Conservation (phyloP, 2,113 vertebrate genomes). For the Gambusia holbrooki region DNA sequence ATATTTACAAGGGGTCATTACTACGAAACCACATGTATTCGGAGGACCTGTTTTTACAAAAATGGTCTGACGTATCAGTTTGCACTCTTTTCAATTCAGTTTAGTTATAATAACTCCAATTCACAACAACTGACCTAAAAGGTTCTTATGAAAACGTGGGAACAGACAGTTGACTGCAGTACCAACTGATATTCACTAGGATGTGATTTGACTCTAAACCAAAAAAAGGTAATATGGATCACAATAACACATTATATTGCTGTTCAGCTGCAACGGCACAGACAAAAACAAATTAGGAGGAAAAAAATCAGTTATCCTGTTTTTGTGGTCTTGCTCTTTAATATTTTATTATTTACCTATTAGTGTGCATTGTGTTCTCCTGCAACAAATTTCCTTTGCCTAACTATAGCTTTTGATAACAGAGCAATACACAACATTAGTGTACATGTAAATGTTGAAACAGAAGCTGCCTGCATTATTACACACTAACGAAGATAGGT, state of each 20-base stretch:
- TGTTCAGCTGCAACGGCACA: constrained; percentile 2
- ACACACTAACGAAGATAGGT: constrained; percentile 25
- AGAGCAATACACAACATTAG: constrained; percentile 45
- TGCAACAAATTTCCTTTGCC: constrained; percentile 13
- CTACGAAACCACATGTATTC: too few relatives aligned
- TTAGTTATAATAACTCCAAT: too few relatives aligned
- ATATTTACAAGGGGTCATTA: too few relatives aligned
- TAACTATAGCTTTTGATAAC: constrained; percentile 31
- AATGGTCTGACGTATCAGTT: too few relatives aligned
- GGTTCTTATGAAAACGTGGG: too few relatives aligned
- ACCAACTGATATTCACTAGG: too few relatives aligned
- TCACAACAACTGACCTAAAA: too few relatives aligned
- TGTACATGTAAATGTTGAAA: constrained; percentile 12
- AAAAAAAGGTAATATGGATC: not conserved
- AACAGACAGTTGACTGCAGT: too few relatives aligned
- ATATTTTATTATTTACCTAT: constrained; percentile 39
- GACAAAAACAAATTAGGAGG: constrained; percentile 26
- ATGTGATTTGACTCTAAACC: not conserved
- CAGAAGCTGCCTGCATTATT: constrained; percentile 5
- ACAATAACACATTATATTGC: not conserved
- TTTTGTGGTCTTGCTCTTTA: constrained; percentile 24
- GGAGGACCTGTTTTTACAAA: too few relatives aligned
- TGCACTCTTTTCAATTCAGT: too few relatives aligned
- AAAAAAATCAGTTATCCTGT: constrained; percentile 38
- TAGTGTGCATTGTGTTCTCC: constrained; percentile 15